phyloP scores from a whole-genome alignment of 1,140 invertebrate genomes.

The Colletes gigas region DNA sequence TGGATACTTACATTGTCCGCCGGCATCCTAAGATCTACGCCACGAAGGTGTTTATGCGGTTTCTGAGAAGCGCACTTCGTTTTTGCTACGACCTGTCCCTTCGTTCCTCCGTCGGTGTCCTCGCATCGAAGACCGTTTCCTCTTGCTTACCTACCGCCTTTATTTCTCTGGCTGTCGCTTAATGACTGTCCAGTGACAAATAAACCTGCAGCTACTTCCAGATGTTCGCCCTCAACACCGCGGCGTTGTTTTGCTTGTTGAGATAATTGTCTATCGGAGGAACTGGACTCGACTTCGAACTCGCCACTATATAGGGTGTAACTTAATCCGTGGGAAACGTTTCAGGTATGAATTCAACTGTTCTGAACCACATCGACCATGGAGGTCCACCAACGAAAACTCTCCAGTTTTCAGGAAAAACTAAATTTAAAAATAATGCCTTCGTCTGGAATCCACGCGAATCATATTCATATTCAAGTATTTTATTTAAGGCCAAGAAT shows the following conservation, averaged over 20 bases:
- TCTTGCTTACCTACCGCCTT: slow-evolving; percentile 60
- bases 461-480: no score
- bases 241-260: slow-evolving; percentile 61
- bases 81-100: slow-evolving; percentile 61
- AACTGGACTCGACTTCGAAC: slow-evolving; percentile 43
- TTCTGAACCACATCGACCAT: background rate
- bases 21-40: slow-evolving; percentile 66
- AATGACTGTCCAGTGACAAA: slow-evolving; percentile 72
- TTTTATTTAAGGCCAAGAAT: no score
- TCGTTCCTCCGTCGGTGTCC: slow-evolving; percentile 51
- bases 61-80: slow-evolving; percentile 67
- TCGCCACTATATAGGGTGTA: background rate
- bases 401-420: no score
- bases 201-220: slow-evolving; percentile 62
- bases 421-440: no score
- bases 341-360: slow-evolving; percentile 23
- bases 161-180: slow-evolving; percentile 54
- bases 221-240: slow-evolving; percentile 56
- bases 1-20: slow-evolving; percentile 62
- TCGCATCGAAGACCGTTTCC: slow-evolving; percentile 50
- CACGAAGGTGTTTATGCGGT: slow-evolving; percentile 65
- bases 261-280: slow-evolving; percentile 69
- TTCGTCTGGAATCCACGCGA: no score
- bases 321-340: no score
- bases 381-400: no score